Percentiles rank a stretch among this genome's conserved stretches.
Evolutionary conservation across 2,113 vertebrate genomes (phyloP).

Genomic region (Chionodraco myersi): DNA sequence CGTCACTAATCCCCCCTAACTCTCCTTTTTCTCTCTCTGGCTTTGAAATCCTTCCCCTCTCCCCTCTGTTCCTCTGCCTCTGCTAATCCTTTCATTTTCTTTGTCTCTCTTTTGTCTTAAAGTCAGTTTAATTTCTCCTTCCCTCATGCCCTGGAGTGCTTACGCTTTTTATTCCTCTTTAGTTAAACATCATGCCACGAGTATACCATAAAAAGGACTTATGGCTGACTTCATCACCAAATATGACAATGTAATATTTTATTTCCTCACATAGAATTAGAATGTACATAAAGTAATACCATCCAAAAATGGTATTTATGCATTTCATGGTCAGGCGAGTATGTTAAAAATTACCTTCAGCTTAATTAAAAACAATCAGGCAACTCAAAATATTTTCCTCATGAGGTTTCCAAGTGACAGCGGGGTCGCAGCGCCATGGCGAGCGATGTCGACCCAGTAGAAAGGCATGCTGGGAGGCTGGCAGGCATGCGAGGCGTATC

Average conservation of each 20-base stretch:
- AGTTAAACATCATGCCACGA: conserved; percentile 1
- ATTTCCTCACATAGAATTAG: background rate
- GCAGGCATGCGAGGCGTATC: conserved; percentile 72
- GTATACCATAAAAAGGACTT: conserved; percentile 3
- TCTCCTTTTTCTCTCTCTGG: conserved; percentile 64
- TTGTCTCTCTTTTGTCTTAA: conserved; percentile 69
- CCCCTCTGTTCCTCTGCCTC: conserved; percentile 60
- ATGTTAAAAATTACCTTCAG: conserved; percentile 16
- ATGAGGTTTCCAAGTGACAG: conserved; percentile 53
- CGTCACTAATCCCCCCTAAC: conserved; percentile 71
- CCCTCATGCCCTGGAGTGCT: conserved; percentile 36
- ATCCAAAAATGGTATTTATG: background rate
- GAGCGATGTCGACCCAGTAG: conserved; percentile 60
- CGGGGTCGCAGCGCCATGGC: conserved; percentile 54
- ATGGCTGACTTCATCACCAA: conserved; percentile 10
- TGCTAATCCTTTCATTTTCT: conserved; percentile 75
- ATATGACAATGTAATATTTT: conserved; percentile 9
- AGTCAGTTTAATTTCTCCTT: conserved; percentile 65
- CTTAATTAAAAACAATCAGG: conserved; percentile 48
- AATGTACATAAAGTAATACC: background rate
- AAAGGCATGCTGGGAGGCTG: conserved; percentile 76
- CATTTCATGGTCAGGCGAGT: conserved; percentile 4
- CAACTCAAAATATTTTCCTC: conserved; percentile 48
- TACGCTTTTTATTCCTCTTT: conserved; percentile 28
- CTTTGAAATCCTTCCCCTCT: conserved; percentile 72